Conservation (phyloP, 2,113 vertebrate species). For the Mandrillus leucophaeus region DNA sequence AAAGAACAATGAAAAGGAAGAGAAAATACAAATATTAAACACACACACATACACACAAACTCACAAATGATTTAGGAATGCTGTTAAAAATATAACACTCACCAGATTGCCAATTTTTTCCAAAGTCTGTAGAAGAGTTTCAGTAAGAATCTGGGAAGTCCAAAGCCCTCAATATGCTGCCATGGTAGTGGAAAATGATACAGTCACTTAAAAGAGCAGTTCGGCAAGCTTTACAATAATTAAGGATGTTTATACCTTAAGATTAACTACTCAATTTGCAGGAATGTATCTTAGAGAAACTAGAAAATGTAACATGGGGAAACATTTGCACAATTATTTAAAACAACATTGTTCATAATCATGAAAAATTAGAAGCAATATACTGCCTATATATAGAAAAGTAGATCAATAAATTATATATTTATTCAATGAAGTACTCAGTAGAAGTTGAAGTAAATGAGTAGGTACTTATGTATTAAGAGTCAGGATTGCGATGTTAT, state of each 20-base stretch:
- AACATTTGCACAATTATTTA: constrained; percentile 14
- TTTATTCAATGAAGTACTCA: neutral
- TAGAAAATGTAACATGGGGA: neutral
- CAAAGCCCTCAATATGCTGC: neutral
- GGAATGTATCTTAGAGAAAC: neutral
- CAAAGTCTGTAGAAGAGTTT: neutral
- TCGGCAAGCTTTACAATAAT: neutral
- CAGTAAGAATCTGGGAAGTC: neutral
- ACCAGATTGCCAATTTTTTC: neutral
- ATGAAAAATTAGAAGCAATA: neutral
- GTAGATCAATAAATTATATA: neutral
- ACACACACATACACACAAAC: neutral
- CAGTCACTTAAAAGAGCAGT: neutral
- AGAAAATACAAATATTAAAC: neutral
- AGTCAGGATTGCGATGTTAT: neutral
- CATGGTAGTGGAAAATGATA: neutral
- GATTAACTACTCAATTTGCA: neutral
- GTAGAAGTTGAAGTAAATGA: neutral
- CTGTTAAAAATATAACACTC: neutral
- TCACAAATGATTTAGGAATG: neutral
- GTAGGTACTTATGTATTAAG: neutral
- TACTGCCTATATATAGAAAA: neutral
- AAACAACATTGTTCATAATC: neutral
- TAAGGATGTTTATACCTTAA: neutral
- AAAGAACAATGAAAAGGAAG: constrained; percentile 28